Evolutionary conservation across 2,113 vertebrate species (phyloP), one percentile per base, ranked within the genome.

Genomic region (Pampusana beccarii): DNA sequence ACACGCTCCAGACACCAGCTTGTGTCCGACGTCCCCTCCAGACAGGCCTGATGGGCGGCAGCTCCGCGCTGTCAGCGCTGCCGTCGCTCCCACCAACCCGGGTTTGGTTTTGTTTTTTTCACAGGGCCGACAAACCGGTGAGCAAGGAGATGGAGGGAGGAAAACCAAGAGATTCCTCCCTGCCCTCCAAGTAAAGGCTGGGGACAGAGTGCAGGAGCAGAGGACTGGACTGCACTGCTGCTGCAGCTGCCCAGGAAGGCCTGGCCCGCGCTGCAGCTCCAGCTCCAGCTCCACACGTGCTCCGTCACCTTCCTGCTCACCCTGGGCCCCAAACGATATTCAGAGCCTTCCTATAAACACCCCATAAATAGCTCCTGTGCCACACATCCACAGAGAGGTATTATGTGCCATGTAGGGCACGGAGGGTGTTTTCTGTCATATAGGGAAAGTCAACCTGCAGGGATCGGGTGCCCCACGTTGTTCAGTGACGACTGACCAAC

Each of bases 301-400:
- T 73, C 81, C 3, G 0, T 23, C 21, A 64, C 65, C 70, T 24
- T 26, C 75, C 81, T 60, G 58, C 83, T 90, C 71, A 15, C 17
- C 54, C 74, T 5, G 24, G 11, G 4, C 62, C 38, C 5, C 6
- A 64, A 36, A 58, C 33, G 15, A 28, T 36, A 54, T 6, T 64
- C 73, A 34, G 29, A 75, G 72, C 46, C 60, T 28, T 62, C 74
- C 70, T 67, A 77, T 25, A 70, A 96, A 84, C 72, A 90, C 51
- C 64, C 81, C 75, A 26, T 12, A 80, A 85, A 94, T 16, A 80
- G 85, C 79, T 66, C 57, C 58, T n/a, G 16, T 40, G 66, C 51
- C 88, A 79, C 92, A 38, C 67, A 38, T 57, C 73, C 85, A 18
- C 62, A 19, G 74, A 61, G 84, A 40, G 38, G 33, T 10, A 33